A percentile compares a stretch with the other conserved stretches of the same genome.
phyloP scores from a whole-genome alignment of 2,888 invertebrate genomes.

The Xestia c-nigrum region DNA sequence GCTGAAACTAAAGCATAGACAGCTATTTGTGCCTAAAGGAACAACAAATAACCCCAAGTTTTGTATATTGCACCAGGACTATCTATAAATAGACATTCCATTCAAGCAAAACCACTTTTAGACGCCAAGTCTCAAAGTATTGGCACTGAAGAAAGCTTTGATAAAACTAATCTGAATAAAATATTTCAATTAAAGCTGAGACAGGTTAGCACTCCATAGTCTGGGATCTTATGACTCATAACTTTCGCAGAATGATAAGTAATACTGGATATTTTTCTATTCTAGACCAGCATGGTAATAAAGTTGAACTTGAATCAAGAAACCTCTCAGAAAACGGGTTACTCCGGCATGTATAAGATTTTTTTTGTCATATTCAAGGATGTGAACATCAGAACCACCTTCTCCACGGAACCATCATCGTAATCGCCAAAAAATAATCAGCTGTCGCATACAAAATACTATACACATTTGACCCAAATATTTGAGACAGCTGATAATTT shows the following conservation, averaged over 20 bases:
- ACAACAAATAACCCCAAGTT: not conserved
- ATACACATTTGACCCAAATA: not conserved
- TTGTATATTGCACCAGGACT: conserved; percentile 6
- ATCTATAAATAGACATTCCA: conserved; percentile 14
- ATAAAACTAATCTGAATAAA: conserved; percentile 58
- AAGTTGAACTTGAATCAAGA: conserved; percentile 45
- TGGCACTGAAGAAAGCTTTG: conserved; percentile 43
- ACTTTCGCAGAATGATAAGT: conserved; percentile 58
- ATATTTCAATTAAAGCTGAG: conserved; percentile 53
- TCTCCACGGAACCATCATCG: not conserved
- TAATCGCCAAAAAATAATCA: not conserved
- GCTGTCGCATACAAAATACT: not conserved
- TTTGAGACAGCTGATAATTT: not conserved
- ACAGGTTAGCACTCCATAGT: conserved; percentile 40
- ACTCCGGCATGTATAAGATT: not conserved
- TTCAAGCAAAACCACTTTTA: conserved; percentile 13
- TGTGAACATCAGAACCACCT: not conserved
- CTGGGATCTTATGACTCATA: conserved; percentile 59
- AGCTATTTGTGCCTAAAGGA: not conserved
- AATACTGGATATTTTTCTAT: conserved; percentile 49
- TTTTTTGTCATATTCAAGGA: not conserved
- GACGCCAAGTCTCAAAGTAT: conserved; percentile 26
- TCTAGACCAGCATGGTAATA: conserved; percentile 50
- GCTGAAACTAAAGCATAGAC: not conserved
- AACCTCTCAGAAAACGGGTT: conserved; percentile 53